phyloP scores from a whole-genome alignment of 2,888 invertebrate species.

The Machimus rusticus region DNA sequence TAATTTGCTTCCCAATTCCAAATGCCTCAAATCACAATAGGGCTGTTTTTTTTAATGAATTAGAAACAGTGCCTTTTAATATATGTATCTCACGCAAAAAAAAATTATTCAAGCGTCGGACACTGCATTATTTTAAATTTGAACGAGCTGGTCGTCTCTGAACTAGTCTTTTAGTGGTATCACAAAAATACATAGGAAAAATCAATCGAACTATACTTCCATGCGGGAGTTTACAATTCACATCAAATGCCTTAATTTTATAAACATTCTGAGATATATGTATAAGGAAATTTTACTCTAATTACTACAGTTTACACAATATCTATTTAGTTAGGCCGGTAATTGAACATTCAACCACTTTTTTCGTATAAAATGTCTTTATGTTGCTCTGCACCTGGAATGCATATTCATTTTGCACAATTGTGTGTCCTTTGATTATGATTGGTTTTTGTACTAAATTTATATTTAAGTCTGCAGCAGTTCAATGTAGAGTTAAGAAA shows the following conservation, averaged over 20 bases:
- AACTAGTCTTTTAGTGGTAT: neutral
- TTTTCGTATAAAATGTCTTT: neutral
- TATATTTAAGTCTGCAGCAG: neutral
- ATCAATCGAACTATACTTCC: neutral
- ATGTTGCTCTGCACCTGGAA: neutral
- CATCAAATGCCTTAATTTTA: neutral
- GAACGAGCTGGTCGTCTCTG: neutral
- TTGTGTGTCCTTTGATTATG: neutral
- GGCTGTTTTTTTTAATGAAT: neutral
- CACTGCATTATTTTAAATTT: neutral
- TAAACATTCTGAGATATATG: neutral
- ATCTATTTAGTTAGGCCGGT: constrained; percentile 12
- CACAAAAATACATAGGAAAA: neutral
- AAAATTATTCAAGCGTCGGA: neutral
- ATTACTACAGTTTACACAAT: neutral
- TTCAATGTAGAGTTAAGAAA: neutral
- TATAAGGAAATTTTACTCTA: neutral
- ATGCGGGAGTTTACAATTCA: neutral
- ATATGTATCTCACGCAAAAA: neutral
- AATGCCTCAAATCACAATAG: neutral
- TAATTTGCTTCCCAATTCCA: neutral
- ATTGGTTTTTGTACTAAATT: neutral
- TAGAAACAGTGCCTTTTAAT: neutral
- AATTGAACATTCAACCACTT: neutral
- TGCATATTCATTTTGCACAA: neutral